Base-by-base conservation (phyloP, 2,113 vertebrate species). In the Anguilla rostrata region DNA sequence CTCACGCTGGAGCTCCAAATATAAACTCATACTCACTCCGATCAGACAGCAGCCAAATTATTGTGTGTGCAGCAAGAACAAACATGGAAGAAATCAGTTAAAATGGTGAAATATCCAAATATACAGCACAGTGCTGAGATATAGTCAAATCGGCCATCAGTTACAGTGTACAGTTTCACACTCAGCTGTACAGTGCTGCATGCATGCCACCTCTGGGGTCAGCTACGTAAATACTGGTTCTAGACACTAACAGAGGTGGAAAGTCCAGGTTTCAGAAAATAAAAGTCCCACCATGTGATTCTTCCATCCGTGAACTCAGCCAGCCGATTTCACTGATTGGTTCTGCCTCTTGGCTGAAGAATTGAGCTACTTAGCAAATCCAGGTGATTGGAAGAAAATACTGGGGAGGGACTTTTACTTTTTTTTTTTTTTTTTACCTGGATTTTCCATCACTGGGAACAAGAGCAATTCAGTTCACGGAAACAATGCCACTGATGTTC, bases 11-110 rank as follows among this genome's bases (percentile, higher is more conserved):
- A 90, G 5, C 34, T 34, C 34, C 1, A 63, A 85, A 88, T 89
- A 78, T 43, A 80, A 88, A 5, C 83, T 3, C 90, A 92, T 96
- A 99, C 97, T 99, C 94, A 99, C 98, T 96, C 96, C 93, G 90
- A 94, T 93, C 93, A 95, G 94, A 94, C 90, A 93, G 93, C 95
- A 94, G 96, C 96, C 97, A 92, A 92, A 94, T 95, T 95, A 94
- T 43, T 91, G 91, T 93, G 94, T 94, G 95, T 95, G 96, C 96
- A 97, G 95, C 95, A 94, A 95, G 96, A 95, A 94, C 94, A 97
- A 96, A 98, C 84, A 97, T 89, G 95, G 96, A 90, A 97, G 94
- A 98, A 96, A 97, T 96, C 95, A 98, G 97, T 98, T 97, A 98
- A 92, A 97, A 95, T 94, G 95, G 93, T 96, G 85, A 95, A 89